Evolutionary conservation across 2,113 vertebrate genomes (phyloP), one percentile per base, ranked within the genome.

Genomic region (Pseudopodoces humilis): DNA sequence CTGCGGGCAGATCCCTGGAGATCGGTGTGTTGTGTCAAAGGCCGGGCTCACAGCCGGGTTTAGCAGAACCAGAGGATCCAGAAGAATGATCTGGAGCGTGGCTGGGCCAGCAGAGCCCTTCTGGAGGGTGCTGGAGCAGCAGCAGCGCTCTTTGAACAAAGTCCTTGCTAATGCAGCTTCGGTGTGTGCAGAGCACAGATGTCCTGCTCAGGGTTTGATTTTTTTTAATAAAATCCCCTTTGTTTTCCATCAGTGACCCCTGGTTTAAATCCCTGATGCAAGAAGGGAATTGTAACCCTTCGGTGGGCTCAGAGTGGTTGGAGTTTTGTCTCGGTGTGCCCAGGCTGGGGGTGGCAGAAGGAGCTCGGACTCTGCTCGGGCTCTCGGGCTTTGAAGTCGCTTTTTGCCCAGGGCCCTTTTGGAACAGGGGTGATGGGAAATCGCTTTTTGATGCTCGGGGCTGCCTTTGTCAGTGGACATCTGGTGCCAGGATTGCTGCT

Each of bases 401-500:
- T 19, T 67, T 83, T 65, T 56, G 72, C 92, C 78, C 63, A 44
- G 55, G 91, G 89, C 70, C 81, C 83, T 25, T 0, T 15, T 11
- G 33, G 92, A 88, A 65, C 71, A 8, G 82, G 67, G 50, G 14
- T 28, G 70, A 72, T 37, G 71, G 92, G 82, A 65, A 15, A n/a
- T 78, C 30, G 81, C 49, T 91, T 76, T 94, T 92, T 87, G 93
- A 83, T 96, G 92, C 78, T 84, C 2, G 89, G 84, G 0, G 37
- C 93, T 94, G 94, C 92, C 85, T 96, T 95, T 96, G 96, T 96
- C 83, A 47, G 76, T n/a, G 93, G 94, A 94, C 95, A 96, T 96
- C 96, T 97, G 96, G 96, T 97, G 95, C 92, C 96, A 64, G 96
- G 95, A 92, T 95, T 91, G 93, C 94, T 60, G 94, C 91, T 88